Conservation (phyloP, 2,797 vertebrate species). For the Anomalospiza imberbis region DNA sequence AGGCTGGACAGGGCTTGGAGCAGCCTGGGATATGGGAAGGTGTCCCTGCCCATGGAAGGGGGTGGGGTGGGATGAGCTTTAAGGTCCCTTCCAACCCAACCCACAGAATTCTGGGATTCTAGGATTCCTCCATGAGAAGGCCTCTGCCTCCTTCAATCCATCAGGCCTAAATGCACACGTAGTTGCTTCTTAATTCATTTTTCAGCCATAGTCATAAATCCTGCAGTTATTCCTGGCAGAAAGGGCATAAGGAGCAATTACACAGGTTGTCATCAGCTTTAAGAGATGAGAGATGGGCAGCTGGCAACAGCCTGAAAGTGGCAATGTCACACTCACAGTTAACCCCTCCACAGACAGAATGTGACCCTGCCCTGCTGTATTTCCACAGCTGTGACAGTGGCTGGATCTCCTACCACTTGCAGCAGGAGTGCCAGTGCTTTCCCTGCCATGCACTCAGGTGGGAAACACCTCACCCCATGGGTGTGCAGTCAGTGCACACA, state of each 20-base stretch:
- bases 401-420: accelerated
- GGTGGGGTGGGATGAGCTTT: no score
- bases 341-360: background rate
- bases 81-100: background rate
- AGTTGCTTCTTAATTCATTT: background rate
- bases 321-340: background rate
- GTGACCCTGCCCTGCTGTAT: background rate
- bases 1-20: background rate
- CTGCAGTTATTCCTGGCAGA: background rate
- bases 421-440: background rate
- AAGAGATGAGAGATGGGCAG: background rate
- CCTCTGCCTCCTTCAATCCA: background rate
- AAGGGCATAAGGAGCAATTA: background rate
- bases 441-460: background rate
- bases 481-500: background rate
- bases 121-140: background rate
- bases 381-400: background rate
- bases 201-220: background rate
- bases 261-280: background rate
- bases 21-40: accelerated
- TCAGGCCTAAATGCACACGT: background rate
- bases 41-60: background rate
- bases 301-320: background rate
- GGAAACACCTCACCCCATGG: background rate
- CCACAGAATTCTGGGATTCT: background rate